These are phyloP conservation scores for Chelmon rostratus DNA, from an alignment of 2,797 vertebrate species.

Conservation along the genomic window DNA sequence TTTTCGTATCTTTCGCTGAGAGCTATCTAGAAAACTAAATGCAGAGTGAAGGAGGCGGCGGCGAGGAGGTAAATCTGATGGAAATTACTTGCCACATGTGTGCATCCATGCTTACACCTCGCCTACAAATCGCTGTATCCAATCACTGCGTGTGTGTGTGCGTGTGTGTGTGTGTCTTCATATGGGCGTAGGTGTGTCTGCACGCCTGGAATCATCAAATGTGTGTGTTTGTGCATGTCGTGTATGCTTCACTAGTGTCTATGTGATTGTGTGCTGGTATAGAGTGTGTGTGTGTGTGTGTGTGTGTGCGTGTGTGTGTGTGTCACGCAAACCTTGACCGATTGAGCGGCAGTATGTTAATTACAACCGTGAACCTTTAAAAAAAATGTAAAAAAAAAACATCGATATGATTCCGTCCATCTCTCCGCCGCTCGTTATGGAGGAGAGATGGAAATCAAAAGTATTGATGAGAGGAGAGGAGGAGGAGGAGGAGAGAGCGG, in stretches of 20 bases:
- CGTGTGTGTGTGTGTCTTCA: slow-evolving; percentile 20
- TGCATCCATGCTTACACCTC: slow-evolving; percentile 40
- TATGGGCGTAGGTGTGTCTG: slow-evolving; percentile 18
- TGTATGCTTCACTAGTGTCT: slow-evolving; percentile 5
- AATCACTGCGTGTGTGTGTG: slow-evolving; percentile 37
- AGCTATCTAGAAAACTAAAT: slow-evolving; percentile 41
- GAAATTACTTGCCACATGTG: slow-evolving; percentile 55
- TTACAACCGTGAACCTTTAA: slow-evolving; percentile 69
- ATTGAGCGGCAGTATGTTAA: slow-evolving; percentile 68
- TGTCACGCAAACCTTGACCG: slow-evolving; percentile 57
- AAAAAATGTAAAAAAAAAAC: slow-evolving; percentile 48
- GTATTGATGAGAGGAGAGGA: slow-evolving; percentile 71
- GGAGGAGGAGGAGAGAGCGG: background rate
- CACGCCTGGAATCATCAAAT: slow-evolving; percentile 26
- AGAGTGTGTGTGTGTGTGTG: slow-evolving; percentile 13
- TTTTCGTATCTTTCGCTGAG: slow-evolving; percentile 47
- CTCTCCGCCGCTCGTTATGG: slow-evolving; percentile 68
- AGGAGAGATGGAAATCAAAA: slow-evolving; percentile 75
- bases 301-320: slow-evolving; percentile 18
- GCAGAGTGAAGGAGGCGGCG: slow-evolving; percentile 24
- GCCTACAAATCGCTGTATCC: slow-evolving; percentile 53
- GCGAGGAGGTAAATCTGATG: slow-evolving; percentile 56
- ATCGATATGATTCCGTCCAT: slow-evolving; percentile 71
- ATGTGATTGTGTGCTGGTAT: slow-evolving; percentile 6
- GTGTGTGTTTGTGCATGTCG: background rate